These are phyloP conservation scores for Lasioglossum leucozonium DNA, from an alignment of 2,888 invertebrate species.

Conservation along the genomic window DNA sequence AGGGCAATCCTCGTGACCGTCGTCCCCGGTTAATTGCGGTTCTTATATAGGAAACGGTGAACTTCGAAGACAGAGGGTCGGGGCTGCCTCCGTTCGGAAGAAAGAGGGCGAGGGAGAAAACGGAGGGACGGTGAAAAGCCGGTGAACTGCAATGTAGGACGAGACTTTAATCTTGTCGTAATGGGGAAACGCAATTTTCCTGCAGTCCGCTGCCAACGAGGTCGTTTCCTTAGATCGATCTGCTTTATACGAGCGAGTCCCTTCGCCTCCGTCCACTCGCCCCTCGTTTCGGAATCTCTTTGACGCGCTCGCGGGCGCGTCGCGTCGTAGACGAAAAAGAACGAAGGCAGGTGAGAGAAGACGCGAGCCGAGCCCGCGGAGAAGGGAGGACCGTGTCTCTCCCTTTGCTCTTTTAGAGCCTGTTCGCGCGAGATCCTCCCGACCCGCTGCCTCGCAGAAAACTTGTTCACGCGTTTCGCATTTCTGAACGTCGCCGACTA, in stretches of 20 bases:
- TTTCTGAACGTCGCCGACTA: neutral
- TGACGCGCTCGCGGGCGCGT: slow-evolving; percentile 47
- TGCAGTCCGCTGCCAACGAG: slow-evolving; percentile 66
- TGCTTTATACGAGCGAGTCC: slow-evolving; percentile 53
- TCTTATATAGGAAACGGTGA: slow-evolving; percentile 66
- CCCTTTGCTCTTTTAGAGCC: slow-evolving; percentile 34
- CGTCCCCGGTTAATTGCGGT: slow-evolving; percentile 71
- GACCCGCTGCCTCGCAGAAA: neutral
- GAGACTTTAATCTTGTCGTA: slow-evolving; percentile 74
- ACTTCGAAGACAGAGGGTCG: slow-evolving; percentile 53
- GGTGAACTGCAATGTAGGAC: slow-evolving; percentile 63
- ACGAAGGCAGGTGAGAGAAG: slow-evolving; percentile 23
- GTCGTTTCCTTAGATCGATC: slow-evolving; percentile 66
- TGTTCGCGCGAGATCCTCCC: neutral
- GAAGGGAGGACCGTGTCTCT: neutral
- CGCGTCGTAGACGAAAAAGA: slow-evolving; percentile 27
- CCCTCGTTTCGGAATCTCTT: slow-evolving; percentile 69
- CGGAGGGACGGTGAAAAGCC: slow-evolving; percentile 3
- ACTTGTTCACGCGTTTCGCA: slow-evolving; percentile 3
- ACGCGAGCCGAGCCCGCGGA: neutral
- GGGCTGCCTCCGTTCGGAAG: neutral
- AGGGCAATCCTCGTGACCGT: slow-evolving; percentile 50
- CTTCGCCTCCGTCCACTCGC: slow-evolving; percentile 54
- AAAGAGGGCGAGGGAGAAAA: neutral
- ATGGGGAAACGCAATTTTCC: slow-evolving; percentile 74